A percentile compares a stretch with the other conserved stretches of the same genome.
phyloP scores from a whole-genome alignment of 2,797 vertebrate genomes.

The Falco naumanni region DNA sequence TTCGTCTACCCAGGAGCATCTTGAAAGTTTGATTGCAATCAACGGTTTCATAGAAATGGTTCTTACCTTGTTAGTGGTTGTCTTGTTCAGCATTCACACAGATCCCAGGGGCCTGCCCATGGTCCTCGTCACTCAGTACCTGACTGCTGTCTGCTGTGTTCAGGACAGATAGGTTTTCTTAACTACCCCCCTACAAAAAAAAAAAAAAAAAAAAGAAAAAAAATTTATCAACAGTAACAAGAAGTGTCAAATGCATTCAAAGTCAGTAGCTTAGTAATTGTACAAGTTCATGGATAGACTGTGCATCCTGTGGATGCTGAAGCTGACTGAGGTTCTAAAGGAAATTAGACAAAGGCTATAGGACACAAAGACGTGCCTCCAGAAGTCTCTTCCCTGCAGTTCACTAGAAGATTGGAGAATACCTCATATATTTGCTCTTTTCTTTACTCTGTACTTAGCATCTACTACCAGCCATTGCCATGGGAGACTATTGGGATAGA shows the following conservation, averaged over 20 bases:
- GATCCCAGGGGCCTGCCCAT: not conserved
- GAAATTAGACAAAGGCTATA: not conserved
- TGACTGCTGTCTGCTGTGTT: not conserved
- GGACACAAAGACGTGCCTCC: not conserved
- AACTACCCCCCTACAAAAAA: not conserved
- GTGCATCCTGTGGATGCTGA: not conserved
- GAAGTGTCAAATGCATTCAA: not conserved
- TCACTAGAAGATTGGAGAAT: not conserved
- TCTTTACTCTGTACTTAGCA: not conserved
- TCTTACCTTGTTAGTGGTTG: not conserved
- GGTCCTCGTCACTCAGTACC: not conserved
- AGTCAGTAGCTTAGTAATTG: not conserved
- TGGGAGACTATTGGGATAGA: not conserved
- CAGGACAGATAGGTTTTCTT: not conserved
- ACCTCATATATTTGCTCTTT: not conserved
- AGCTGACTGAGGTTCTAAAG: not conserved
- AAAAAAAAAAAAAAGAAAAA: no score
- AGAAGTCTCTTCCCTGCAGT: not conserved
- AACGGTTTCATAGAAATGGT: not conserved
- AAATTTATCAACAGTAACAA: not conserved
- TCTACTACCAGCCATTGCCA: not conserved
- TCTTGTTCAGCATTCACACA: not conserved
- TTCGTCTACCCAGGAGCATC: not conserved
- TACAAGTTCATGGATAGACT: not conserved
- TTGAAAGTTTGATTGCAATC: conserved; percentile 6